Base-by-base conservation (phyloP, 2,113 vertebrate genomes). In the Cromileptes altivelis region DNA sequence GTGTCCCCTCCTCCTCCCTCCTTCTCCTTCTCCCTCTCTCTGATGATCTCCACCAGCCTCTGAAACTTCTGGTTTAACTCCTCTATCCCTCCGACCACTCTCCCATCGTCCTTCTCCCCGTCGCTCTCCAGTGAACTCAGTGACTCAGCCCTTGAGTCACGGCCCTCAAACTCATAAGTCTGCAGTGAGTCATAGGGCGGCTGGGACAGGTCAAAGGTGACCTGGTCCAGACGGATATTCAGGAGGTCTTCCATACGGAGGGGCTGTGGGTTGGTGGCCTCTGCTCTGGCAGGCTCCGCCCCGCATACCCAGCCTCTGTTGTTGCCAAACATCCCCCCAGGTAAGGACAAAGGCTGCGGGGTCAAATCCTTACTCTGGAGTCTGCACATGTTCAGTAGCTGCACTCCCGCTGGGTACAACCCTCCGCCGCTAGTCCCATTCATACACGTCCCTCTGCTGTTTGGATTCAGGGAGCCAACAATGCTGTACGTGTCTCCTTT, bases 151-250 rank as follows among this genome's bases (percentile, higher is more conserved):
- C 96, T 91, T 0, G 97, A 97, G 52, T 96, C 96, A 0, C 93
- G 93, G 25, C 97, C 97, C 91, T 97, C 97, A 0, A 97, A 96
- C 84, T 97, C 96, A 0, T 97, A 97, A 58, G 97, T 97, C 94
- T 97, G 97, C 90, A 98, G 95, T 37, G 96, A 98, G 92, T 98
- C 97, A 27, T 97, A 98, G 1, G 97, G 97, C 0, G 97, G 97
- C 89, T 97, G 96, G 3, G 96, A 89, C 60, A 96, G 96, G 94
- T 98, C 97, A 61, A 95, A 95, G 68, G 96, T 97, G 11, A 96
- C 96, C 91, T 95, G 95, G 1, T 93, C 94, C 45, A 98, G 94
- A 13, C 96, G 95, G 87, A 96, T 93, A 1, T 94, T 95, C 65
- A 98, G 93, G n/a, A 98, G 95, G 82, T 97, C 96, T 0, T 96